Evolutionary conservation across 2,113 vertebrate species (phyloP), one percentile per base, ranked within the genome.

Genomic region (Phalacrocorax brasilianus): DNA sequence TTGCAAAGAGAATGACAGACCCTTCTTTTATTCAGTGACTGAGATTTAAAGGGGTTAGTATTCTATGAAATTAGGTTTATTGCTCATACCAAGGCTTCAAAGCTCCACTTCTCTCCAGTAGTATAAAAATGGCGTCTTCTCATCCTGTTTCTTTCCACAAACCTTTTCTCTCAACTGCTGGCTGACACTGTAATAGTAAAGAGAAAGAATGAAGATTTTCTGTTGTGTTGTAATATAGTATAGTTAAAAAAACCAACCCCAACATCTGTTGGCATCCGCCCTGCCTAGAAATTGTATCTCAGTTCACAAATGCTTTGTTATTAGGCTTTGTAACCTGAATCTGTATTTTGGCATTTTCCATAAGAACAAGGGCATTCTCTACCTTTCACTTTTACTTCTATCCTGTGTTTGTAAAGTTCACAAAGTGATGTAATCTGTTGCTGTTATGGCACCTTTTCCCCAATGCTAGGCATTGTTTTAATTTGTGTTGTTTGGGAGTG

Each of bases 381-480:
- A n/a, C 22, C 35, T 92, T 90, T 86, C 62, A 14, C 38, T 97
- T 95, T 93, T 26, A 89, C 17, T 94, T 96, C 38, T 75, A 9
- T 66, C 52, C 8, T 63, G 24, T 77, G 50, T 67, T 89, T 74
- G 28, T 72, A 53, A 91, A 70, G 50, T 88, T 86, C 45, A 26
- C 3, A 42, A 73, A 79, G 30, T 53, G 42, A 77, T 45, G 11
- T 30, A 21, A 70, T 59, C 24, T 70, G 24, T 55, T 85, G 74
- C 45, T 93, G 21, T 52, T 49, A 32, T 2, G 12, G 33, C 14
- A 35, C 45, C 24, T 83, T 59, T 83, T 50, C 1, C 67, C 24
- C 47, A 58, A 1, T 13, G 14, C 14, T 4, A 13, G 52, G 58
- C 47, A 61, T 32, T 68, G 44, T 44, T 88, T 80, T 49, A 74